Percentiles rank a stretch among this genome's conserved stretches.
Evolutionary conservation across 2,113 vertebrate species (phyloP).

Genomic region (Tauraco erythrolophus): DNA sequence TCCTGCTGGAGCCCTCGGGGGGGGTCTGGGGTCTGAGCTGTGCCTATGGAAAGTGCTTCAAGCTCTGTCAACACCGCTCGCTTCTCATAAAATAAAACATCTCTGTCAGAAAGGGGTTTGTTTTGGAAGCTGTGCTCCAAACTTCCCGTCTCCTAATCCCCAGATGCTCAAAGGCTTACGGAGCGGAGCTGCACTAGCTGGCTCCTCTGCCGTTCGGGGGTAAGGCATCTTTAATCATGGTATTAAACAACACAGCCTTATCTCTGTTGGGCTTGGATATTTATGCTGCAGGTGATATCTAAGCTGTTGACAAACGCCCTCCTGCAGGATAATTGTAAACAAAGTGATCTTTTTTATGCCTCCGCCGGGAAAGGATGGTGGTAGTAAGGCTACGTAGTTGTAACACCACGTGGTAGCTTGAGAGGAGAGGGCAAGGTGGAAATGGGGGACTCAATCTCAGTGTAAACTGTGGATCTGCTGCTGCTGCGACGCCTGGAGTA

Average conservation of each 20-base stretch:
- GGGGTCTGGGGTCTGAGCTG: neutral
- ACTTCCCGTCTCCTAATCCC: neutral
- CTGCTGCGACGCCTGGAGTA: neutral
- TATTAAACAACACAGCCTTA: constrained; percentile 14
- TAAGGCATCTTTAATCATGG: neutral
- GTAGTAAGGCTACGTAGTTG: neutral
- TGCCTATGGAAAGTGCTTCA: accelerated
- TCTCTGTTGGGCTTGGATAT: constrained; percentile 28
- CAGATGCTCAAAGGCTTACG: neutral
- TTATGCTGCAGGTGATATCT: constrained; percentile 47
- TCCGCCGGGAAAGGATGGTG: neutral
- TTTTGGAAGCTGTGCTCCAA: neutral
- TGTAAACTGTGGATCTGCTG: neutral
- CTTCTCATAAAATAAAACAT: neutral
- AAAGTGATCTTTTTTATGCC: neutral
- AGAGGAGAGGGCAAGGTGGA: neutral
- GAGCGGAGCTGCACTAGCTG: neutral
- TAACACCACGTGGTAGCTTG: neutral
- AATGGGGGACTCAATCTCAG: neutral
- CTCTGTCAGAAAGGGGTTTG: neutral
- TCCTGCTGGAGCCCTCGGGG: neutral
- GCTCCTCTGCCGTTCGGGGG: neutral
- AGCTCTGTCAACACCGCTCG: neutral
- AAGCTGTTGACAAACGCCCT: constrained; percentile 48
- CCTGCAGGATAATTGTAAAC: constrained; percentile 16